Evolutionary conservation across 2,113 vertebrate species (phyloP), one percentile per base, ranked within the genome.

Genomic region (Sorex fumeus): DNA sequence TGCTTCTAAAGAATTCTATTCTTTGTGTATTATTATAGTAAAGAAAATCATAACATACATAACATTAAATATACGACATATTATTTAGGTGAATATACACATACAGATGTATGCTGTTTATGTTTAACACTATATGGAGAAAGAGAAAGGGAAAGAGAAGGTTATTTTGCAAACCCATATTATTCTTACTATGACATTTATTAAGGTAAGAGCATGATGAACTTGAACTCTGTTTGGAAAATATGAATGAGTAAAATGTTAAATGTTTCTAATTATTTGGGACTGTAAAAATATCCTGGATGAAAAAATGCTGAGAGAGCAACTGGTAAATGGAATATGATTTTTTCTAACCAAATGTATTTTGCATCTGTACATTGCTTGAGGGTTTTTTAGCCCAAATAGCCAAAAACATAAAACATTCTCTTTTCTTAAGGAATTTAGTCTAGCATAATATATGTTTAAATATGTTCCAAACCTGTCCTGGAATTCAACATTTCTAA

Each of bases 401-500:
- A 87, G 34, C 15, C 53, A 84, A 95, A 97, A 82, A 77, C 62
- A 91, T 87, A 81, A 93, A 94, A 89, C 62, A 82, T 64, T 78
- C 32, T 93, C 66, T 78, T n/a, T 81, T 91, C 3, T 93, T 91
- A 36, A 88, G n/a, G 30, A 95, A 80, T 95, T 86, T 81, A 84
- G 53, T 95, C 15, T 91, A 95, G 67, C 36, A 93, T 79, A 92
- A 93, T 87, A 84, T 77, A 92, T 87, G 62, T 70, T 96, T 94
- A 87, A 94, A 94, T 64, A 78, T 71, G n/a, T 67, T 62, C 70
- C 34, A 88, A 92, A 84, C 67, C 18, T 77, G 86, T 88, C 21
- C 30, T 90, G n/a, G 45, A 86, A 95, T 93, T 92, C 76, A 95
- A 76, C 67, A 87, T 95, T 95, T 96, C 91, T 96, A 80, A 93